Evolutionary conservation across 2,797 vertebrate species (phyloP).

Genomic region (Neosalanx taihuensis): DNA sequence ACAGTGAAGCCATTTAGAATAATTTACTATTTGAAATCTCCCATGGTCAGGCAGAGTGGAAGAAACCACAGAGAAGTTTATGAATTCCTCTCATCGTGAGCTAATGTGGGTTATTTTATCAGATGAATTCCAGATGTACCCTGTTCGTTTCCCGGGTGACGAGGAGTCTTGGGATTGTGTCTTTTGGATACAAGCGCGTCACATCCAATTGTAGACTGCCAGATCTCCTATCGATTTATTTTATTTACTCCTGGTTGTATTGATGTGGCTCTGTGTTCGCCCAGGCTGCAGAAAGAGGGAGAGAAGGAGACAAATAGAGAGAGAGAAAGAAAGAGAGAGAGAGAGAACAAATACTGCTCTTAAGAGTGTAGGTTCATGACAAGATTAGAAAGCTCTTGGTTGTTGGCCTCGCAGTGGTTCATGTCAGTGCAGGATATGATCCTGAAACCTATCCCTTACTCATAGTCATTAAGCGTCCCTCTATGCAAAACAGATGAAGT

Average conservation of each 20-base stretch:
- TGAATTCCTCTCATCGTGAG: conserved; percentile 61
- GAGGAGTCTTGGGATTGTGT: conserved; percentile 25
- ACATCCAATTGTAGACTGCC: conserved; percentile 62
- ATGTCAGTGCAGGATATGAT: neutral
- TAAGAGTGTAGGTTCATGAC: conserved; percentile 28
- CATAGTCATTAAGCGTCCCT: neutral
- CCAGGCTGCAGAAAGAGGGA: conserved; percentile 37
- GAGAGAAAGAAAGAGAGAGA: conserved; percentile 40
- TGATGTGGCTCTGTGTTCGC: conserved; percentile 50
- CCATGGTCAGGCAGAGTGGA: conserved; percentile 26
- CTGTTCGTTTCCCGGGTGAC: conserved; percentile 7
- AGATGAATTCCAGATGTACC: conserved; percentile 58
- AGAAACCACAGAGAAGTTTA: conserved; percentile 5
- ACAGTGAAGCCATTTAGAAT: conserved; percentile 72
- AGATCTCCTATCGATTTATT: conserved; percentile 71
- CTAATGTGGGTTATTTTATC: conserved; percentile 25
- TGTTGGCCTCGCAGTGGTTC: conserved; percentile 32
- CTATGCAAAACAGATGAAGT: neutral
- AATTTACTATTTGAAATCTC: conserved; percentile 71
- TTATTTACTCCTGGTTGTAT: conserved; percentile 62
- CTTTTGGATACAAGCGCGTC: conserved; percentile 53
- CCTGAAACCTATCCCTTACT: neutral
- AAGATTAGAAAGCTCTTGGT: conserved; percentile 53
- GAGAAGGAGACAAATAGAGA: too few relatives aligned
- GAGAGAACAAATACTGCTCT: conserved; percentile 51